phyloP scores from a whole-genome alignment of 2,888 invertebrate species.

The Ditula angustiorana region DNA sequence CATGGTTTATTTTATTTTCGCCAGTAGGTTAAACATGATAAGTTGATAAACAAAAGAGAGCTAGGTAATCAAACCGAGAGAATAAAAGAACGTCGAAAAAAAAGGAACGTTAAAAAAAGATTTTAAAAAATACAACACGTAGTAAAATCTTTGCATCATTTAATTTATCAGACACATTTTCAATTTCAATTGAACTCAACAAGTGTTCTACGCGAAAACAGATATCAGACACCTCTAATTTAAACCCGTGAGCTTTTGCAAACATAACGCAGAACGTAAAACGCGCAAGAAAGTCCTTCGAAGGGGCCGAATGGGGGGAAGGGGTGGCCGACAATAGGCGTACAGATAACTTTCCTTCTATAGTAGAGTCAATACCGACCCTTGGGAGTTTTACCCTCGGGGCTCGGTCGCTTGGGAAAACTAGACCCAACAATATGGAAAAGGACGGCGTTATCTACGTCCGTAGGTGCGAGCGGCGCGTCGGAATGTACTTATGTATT shows the following conservation, averaged over 20 bases:
- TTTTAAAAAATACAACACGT: no score
- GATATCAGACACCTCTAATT: constrained; percentile 47
- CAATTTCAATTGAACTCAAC: constrained; percentile 43
- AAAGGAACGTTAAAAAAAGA: neutral
- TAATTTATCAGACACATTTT: constrained; percentile 3
- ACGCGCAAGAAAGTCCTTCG: constrained; percentile 82
- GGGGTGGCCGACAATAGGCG: constrained; percentile 80
- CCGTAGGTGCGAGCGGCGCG: constrained; percentile 67
- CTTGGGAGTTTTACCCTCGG: constrained; percentile 85
- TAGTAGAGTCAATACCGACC: constrained; percentile 85
- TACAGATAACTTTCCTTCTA: constrained; percentile 85
- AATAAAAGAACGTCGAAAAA: neutral
- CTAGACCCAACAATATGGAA: constrained; percentile 86
- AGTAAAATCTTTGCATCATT: neutral
- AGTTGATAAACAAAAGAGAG: no score
- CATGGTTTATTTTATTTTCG: no score
- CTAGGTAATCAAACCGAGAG: no score
- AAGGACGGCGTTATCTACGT: constrained; percentile 69
- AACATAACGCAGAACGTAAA: constrained; percentile 80
- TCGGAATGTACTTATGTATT: constrained; percentile 81
- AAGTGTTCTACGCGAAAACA: constrained; percentile 48
- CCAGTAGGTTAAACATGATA: no score
- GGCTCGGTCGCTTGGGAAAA: constrained; percentile 85
- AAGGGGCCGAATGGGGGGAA: constrained; percentile 55
- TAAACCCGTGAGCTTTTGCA: constrained; percentile 45